Conservation (phyloP, 2,113 vertebrate genomes). For the Saguinus imperator region DNA sequence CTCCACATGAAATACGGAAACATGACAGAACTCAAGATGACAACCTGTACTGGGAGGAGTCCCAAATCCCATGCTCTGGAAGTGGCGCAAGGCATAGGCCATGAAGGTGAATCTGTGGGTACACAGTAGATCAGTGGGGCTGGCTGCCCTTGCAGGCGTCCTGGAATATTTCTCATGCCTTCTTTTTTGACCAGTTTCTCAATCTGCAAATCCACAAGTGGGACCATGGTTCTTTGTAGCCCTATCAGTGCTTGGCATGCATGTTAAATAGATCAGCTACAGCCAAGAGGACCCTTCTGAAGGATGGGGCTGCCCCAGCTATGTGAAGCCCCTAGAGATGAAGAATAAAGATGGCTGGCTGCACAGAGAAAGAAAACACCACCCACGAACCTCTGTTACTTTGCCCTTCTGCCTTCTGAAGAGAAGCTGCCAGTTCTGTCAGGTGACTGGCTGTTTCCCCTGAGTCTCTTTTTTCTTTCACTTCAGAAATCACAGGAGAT, state of each 20-base stretch:
- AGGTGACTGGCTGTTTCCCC: not conserved
- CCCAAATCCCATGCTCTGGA: not conserved
- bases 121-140: too few species aligned
- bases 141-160: not conserved
- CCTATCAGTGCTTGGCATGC: not conserved
- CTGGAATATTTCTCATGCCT: not conserved
- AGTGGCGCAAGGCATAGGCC: too few species aligned
- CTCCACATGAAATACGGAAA: not conserved
- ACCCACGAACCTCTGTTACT: not conserved
- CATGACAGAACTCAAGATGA: not conserved
- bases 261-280: not conserved
- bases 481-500: not conserved
- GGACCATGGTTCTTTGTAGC: not conserved
- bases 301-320: not conserved
- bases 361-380: fast-evolving
- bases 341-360: not conserved
- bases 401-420: not conserved
- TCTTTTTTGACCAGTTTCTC: not conserved
- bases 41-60: not conserved
- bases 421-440: not conserved
- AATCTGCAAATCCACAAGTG: not conserved
- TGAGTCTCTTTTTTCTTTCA: not conserved
- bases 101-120: too few species aligned
- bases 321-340: not conserved
- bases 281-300: not conserved